Percentiles rank a stretch among this genome's conserved stretches.
Conservation (phyloP, 2,888 invertebrate species). For the Campoplex capitator region DNA sequence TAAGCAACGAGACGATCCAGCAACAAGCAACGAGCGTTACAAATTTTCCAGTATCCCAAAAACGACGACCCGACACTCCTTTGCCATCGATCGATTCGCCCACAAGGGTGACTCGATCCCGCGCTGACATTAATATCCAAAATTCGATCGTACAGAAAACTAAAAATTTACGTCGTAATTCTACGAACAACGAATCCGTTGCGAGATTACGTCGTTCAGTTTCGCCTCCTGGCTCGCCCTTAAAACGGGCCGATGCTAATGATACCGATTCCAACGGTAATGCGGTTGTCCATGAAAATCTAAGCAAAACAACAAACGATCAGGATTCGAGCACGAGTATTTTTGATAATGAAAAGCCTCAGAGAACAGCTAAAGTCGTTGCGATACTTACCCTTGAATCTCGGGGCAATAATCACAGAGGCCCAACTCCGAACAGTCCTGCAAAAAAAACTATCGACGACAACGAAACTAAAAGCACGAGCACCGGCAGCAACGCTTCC, state of each 20-base stretch:
- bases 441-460: constrained; percentile 47
- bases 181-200: constrained; percentile 33
- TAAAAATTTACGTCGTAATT: constrained; percentile 47
- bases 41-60: constrained; percentile 59
- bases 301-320: constrained; percentile 17
- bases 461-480: constrained; percentile 22
- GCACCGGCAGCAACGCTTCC: constrained; percentile 23
- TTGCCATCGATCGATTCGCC: constrained; percentile 71
- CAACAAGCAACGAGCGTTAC: constrained; percentile 56
- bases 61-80: constrained; percentile 79
- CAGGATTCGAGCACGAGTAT: constrained; percentile 20
- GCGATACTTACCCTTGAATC: constrained; percentile 81
- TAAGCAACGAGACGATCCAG: constrained; percentile 31
- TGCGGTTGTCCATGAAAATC: constrained; percentile 63
- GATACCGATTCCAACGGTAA: constrained; percentile 75
- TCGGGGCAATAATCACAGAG: constrained; percentile 63
- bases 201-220: constrained; percentile 1
- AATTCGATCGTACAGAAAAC: constrained; percentile 34
- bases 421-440: constrained; percentile 38
- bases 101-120: constrained; percentile 67
- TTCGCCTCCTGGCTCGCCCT: constrained; percentile 18
- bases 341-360: constrained; percentile 77
- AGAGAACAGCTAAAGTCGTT: constrained; percentile 82
- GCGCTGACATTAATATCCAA: constrained; percentile 44
- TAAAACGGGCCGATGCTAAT: constrained; percentile 30